Conservation (phyloP, 1,140 invertebrate species). For the Brachionus rubens region DNA sequence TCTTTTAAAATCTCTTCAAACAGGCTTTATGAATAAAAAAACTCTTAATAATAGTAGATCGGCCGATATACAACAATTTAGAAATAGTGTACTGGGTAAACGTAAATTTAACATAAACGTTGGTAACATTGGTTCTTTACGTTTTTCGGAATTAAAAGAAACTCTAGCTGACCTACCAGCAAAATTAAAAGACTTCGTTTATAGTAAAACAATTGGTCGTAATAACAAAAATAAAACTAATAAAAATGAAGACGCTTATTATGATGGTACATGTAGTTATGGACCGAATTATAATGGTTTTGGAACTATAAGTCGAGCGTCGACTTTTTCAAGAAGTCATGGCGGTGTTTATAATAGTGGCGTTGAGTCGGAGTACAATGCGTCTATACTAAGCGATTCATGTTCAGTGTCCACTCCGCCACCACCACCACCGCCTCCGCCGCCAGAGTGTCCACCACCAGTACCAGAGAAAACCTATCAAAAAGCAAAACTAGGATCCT, state of each 20-base stretch:
- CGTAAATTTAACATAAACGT: conserved; percentile 6
- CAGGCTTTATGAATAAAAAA: not conserved
- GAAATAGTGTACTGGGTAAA: conserved; percentile 21
- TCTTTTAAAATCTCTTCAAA: too few relatives aligned
- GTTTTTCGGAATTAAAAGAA: conserved; percentile 35
- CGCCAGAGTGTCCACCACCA: not conserved
- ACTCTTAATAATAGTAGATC: conserved; percentile 4
- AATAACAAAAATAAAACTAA: not conserved
- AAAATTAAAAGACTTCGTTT: conserved; percentile 16
- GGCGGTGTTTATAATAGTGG: conserved; percentile 17
- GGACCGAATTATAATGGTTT: conserved; percentile 23
- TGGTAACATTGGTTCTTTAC: not conserved
- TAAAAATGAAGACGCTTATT: not conserved
- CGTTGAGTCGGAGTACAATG: conserved; percentile 25
- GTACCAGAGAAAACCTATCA: conserved; percentile 28
- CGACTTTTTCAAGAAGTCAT: conserved; percentile 2
- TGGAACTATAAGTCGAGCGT: not conserved
- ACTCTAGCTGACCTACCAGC: conserved; percentile 18
- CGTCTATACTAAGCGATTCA: conserved; percentile 40
- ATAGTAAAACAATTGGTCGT: not conserved
- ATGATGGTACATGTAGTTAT: not conserved
- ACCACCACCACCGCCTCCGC: not conserved
- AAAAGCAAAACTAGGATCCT: not conserved
- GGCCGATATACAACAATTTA: conserved; percentile 21
- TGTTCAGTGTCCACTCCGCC: not conserved